phyloP scores from a whole-genome alignment of 2,888 invertebrate genomes.

The Bruchidius siliquastri region DNA sequence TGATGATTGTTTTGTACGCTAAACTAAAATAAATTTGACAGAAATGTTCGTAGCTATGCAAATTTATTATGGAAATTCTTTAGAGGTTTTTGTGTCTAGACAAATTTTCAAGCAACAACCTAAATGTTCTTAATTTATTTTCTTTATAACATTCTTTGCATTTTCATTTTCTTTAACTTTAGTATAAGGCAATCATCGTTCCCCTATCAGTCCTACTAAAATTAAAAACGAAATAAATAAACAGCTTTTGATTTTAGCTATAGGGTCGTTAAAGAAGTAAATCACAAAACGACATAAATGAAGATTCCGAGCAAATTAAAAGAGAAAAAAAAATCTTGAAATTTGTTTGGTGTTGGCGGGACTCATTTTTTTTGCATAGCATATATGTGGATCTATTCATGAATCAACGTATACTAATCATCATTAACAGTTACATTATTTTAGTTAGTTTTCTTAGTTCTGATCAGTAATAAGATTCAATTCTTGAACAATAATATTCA shows the following conservation, averaged over 20 bases:
- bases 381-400: no score
- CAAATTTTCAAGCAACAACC: conserved; percentile 16
- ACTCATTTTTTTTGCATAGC: no score
- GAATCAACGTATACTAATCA: no score
- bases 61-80: conserved; percentile 9
- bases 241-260: not conserved
- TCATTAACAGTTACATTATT: no score
- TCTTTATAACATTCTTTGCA: conserved; percentile 10
- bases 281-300: not conserved
- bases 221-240: conserved; percentile 1
- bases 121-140: conserved; percentile 11
- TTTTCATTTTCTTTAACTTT: conserved; percentile 14
- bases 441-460: no score
- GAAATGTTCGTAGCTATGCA: not conserved
- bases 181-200: conserved; percentile 21
- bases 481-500: no score
- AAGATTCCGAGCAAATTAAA: no score
- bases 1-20: no score
- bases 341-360: no score
- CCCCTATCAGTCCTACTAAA: conserved; percentile 10
- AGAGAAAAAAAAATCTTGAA: no score
- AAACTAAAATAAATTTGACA: not conserved
- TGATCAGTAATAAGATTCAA: no score
- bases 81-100: conserved; percentile 9
- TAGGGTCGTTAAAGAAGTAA: not conserved